phyloP scores from a whole-genome alignment of 1,140 invertebrate species.

The Pectinophora gossypiella region DNA sequence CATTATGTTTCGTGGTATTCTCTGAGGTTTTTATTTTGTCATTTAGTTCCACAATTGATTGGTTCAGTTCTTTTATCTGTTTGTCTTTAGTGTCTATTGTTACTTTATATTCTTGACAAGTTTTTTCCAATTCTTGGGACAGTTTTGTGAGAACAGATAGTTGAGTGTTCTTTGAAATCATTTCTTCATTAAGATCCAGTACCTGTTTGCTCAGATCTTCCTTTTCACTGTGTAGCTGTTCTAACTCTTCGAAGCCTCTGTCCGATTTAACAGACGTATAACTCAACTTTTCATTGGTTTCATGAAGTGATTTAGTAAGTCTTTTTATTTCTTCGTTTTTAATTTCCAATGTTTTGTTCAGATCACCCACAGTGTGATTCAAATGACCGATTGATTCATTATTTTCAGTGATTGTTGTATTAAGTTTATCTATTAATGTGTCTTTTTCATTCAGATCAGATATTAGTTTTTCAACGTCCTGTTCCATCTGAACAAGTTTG shows the following conservation, averaged over 20 bases:
- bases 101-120: constrained; percentile 25
- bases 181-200: constrained; percentile 33
- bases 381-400: constrained; percentile 30
- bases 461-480: constrained; percentile 54
- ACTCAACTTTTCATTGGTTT: constrained; percentile 31
- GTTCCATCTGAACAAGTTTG: constrained; percentile 47
- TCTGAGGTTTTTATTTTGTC: constrained; percentile 42
- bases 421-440: constrained; percentile 42
- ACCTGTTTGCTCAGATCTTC: constrained; percentile 43
- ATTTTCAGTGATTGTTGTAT: constrained; percentile 30
- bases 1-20: constrained; percentile 34
- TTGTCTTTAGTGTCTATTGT: constrained; percentile 42
- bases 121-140: constrained; percentile 35
- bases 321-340: constrained; percentile 48
- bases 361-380: constrained; percentile 29
- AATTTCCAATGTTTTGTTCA: constrained; percentile 31
- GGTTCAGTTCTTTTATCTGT: constrained; percentile 53
- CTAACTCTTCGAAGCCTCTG: constrained; percentile 33
- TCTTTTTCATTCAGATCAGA: constrained; percentile 51
- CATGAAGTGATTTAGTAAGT: constrained; percentile 27
- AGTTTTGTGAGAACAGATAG: constrained; percentile 33
- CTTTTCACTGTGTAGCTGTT: constrained; percentile 37
- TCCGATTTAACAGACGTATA: constrained; percentile 21
- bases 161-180: constrained; percentile 35
- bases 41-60: constrained; percentile 47